Percentiles rank a stretch among this genome's conserved stretches.
phyloP scores from a whole-genome alignment of 2,797 vertebrate species.

The Varecia variegata region DNA sequence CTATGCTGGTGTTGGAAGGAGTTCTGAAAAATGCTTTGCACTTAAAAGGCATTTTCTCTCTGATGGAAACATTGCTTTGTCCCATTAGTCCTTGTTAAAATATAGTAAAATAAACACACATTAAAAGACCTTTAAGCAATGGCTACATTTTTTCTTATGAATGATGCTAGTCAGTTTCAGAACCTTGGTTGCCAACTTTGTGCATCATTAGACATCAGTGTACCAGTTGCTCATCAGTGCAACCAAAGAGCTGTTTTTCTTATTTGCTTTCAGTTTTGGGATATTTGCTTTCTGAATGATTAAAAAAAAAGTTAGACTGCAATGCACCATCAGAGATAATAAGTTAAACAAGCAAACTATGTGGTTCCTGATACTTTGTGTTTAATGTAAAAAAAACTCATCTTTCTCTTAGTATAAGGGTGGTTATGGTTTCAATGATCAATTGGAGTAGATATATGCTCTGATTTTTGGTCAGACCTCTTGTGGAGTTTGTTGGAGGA shows the following conservation, averaged over 20 bases:
- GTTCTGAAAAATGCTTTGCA: conserved; percentile 69
- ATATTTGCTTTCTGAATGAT: conserved; percentile 16
- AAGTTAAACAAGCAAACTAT: neutral
- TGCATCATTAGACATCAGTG: neutral
- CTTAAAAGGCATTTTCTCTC: conserved; percentile 74
- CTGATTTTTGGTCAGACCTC: neutral
- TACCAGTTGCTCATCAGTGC: neutral
- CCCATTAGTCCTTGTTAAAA: conserved; percentile 55
- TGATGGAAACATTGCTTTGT: conserved; percentile 63
- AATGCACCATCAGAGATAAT: neutral
- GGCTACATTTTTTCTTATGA: conserved; percentile 20
- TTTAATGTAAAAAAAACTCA: neutral
- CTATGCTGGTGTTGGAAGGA: conserved; percentile 48
- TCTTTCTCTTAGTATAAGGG: neutral
- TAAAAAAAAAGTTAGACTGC: neutral
- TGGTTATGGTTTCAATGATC: neutral
- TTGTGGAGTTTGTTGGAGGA: neutral
- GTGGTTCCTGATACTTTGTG: neutral
- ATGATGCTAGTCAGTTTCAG: neutral
- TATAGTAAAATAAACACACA: conserved; percentile 64
- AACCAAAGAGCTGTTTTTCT: neutral
- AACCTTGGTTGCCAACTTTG: neutral
- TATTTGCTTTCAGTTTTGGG: neutral
- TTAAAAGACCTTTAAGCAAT: conserved; percentile 45
- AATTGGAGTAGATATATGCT: neutral